Base-by-base conservation (phyloP, 2,113 vertebrate genomes). In the Prunella himalayana region DNA sequence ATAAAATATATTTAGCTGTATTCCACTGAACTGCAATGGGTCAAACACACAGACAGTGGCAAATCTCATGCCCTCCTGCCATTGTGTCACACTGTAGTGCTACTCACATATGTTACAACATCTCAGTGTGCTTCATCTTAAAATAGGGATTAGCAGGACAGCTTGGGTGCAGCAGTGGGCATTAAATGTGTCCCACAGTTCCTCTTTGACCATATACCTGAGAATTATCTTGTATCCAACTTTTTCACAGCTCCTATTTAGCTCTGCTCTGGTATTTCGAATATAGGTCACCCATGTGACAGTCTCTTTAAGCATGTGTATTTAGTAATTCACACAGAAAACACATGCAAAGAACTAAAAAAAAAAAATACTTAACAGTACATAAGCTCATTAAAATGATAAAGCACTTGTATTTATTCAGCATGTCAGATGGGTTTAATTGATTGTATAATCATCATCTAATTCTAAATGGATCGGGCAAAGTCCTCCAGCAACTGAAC, bases 341-440 rank as follows among this genome's bases (percentile, higher is more conserved):
- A 92, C 64, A 83, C 91, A 91, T 71, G 85, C 82, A 95, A 95
- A 95, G 72, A 89, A 89, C 70, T 70, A 27, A 87, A 95, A 96
- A 59, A 49, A 47, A 56, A 84, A 94, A 69, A 91, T 49, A 84
- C 59, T 94, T 94, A 90, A 82, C 12, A 1, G 90, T 81, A 66
- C 76, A 90, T 96, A 96, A 90, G 92, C 92, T 95, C 85, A 94
- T 97, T 96, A 97, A 96, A 94, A 91, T 93, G 82, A 95, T 96
- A 96, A 83, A 95, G 93, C 60, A 93, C 92, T 96, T 94, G 82
- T 91, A 89, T 95, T 97, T 96, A 91, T 96, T 94, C 95, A 93
- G 87, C 85, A 93, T 94, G 95, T 96, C 95, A 97, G 94, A 96
- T 95, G 92, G 92, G 95, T 96, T 94, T 97, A 95, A 96, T 95